Conservation (phyloP, 2,888 invertebrate species). For the Tetranychus truncatus region DNA sequence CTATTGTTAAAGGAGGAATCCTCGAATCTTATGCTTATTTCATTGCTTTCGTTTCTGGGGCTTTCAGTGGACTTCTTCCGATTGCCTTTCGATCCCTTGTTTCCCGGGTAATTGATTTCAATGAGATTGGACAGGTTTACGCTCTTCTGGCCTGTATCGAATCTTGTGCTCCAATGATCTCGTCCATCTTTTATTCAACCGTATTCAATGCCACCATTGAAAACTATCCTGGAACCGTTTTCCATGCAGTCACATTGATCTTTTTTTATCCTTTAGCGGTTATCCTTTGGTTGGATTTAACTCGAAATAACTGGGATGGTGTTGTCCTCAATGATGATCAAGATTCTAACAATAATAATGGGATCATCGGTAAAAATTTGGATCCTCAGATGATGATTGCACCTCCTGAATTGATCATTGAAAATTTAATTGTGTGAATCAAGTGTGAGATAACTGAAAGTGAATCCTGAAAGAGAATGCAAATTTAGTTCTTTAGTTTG, state of each 20-base stretch:
- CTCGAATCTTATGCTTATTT: background rate
- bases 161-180: constrained; percentile 2
- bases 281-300: constrained; percentile 3
- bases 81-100: background rate
- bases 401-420: background rate
- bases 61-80: background rate
- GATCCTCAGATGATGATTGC: background rate
- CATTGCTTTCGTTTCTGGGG: background rate
- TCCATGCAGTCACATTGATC: background rate
- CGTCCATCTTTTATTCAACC: constrained; percentile 4
- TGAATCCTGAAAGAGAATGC: too few relatives aligned
- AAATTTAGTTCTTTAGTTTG: too few relatives aligned
- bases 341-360: background rate
- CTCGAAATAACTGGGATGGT: background rate
- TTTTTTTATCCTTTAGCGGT: background rate
- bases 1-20: constrained; percentile 3
- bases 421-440: background rate
- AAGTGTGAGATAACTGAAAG: too few relatives aligned
- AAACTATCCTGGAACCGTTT: constrained; percentile 3
- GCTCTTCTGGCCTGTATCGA: background rate
- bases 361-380: background rate
- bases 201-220: constrained; percentile 4
- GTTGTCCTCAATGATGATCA: background rate
- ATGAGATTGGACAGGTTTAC: constrained; percentile 7
- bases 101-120: background rate